These are phyloP conservation scores for Myxocyprinus asiaticus DNA, from an alignment of 2,113 vertebrate species.

Conservation along the genomic window DNA sequence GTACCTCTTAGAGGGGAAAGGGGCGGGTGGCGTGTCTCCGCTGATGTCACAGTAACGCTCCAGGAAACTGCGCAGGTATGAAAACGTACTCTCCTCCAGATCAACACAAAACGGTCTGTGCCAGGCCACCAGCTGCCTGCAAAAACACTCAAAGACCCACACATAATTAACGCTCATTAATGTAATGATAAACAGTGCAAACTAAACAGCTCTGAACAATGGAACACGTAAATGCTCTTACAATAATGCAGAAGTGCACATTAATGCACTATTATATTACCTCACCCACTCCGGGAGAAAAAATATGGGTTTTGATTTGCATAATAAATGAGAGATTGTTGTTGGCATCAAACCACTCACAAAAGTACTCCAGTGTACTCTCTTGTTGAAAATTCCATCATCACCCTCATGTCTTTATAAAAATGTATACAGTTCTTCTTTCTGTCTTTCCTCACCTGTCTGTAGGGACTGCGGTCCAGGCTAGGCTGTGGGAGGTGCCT, in stretches of 20 bases:
- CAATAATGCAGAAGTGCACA: constrained; percentile 31
- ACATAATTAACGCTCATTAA: too few species aligned
- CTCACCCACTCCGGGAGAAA: background rate
- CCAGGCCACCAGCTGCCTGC: constrained; percentile 95
- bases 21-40: constrained; percentile 87
- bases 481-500: constrained; percentile 94
- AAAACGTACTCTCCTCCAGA: constrained; percentile 96
- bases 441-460: constrained; percentile 80
- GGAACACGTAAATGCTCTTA: constrained; percentile 11
- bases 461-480: constrained; percentile 96
- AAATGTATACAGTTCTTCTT: background rate
- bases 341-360: too few species aligned
- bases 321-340: background rate
- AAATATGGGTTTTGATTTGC: background rate
- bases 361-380: too few species aligned
- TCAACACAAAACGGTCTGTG: constrained; percentile 97
- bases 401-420: too few species aligned
- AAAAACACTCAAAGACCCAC: constrained; percentile 11
- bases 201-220: too few species aligned
- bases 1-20: constrained; percentile 95
- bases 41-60: constrained; percentile 96
- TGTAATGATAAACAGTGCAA: background rate
- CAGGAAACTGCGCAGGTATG: constrained; percentile 91
- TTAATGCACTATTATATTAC: too few species aligned
- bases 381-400: too few species aligned